Evolutionary conservation across 2,888 invertebrate genomes (phyloP).

Genomic region (Drosophila algonquin): DNA sequence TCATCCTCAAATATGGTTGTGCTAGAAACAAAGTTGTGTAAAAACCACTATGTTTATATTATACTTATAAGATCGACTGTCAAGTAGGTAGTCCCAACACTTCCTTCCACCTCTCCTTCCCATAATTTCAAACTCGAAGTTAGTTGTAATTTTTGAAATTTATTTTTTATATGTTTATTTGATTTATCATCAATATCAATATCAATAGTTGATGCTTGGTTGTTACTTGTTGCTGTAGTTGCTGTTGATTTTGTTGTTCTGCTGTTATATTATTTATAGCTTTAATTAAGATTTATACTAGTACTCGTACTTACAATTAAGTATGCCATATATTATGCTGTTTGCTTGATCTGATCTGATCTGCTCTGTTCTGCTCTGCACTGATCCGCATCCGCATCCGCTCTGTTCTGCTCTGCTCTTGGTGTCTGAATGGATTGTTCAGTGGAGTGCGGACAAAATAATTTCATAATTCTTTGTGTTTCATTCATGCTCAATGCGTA

Average conservation of each 20-base stretch:
- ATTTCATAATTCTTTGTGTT: constrained; percentile 15
- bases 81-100: no score
- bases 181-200: constrained; percentile 69
- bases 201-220: constrained; percentile 63
- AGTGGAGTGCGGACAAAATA: constrained; percentile 21
- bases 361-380: constrained; percentile 3
- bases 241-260: constrained; percentile 65
- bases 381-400: not conserved
- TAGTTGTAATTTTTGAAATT: constrained; percentile 71
- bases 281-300: constrained; percentile 73
- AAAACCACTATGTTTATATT: no score
- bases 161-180: constrained; percentile 61
- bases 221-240: constrained; percentile 66
- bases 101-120: no score
- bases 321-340: constrained; percentile 48
- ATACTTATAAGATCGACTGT: no score
- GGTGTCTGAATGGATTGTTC: constrained; percentile 1
- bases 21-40: no score
- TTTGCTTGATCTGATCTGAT: constrained; percentile 43
- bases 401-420: constrained; percentile 13
- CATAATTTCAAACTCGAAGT: not conserved
- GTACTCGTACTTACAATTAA: constrained; percentile 61
- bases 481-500: constrained; percentile 7
- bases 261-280: constrained; percentile 32
- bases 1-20: no score